Conservation (phyloP, 2,888 invertebrate species). For the Autographa gamma region DNA sequence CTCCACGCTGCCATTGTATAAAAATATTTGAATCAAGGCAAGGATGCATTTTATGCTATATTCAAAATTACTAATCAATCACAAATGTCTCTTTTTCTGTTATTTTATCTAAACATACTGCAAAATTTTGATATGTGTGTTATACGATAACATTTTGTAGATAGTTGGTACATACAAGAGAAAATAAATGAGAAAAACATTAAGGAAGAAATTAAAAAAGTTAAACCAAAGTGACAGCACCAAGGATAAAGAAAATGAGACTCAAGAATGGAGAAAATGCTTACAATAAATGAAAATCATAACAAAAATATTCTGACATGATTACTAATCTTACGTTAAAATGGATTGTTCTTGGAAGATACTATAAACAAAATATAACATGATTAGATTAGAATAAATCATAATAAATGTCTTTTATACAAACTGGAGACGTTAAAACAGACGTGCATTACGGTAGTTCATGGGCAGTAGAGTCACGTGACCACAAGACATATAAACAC, state of each 20-base stretch:
- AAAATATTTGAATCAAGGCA: constrained; percentile 66
- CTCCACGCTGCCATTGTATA: constrained; percentile 44
- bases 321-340: constrained; percentile 12
- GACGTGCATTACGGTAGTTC: constrained; percentile 19
- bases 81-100: constrained; percentile 41
- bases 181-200: constrained; percentile 14
- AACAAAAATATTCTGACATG: constrained; percentile 7
- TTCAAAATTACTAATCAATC: constrained; percentile 20
- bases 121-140: constrained; percentile 53
- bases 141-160: constrained; percentile 16
- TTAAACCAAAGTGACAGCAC: constrained; percentile 66
- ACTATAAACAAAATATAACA: constrained; percentile 30
- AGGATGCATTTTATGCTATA: constrained; percentile 79
- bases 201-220: constrained; percentile 17
- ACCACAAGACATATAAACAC: not conserved
- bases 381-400: constrained; percentile 22
- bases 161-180: constrained; percentile 25
- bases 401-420: constrained; percentile 21
- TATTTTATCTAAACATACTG: constrained; percentile 43
- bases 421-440: constrained; percentile 21
- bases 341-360: constrained; percentile 14
- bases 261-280: constrained; percentile 22
- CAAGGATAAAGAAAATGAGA: constrained; percentile 37
- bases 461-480: not conserved
- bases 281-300: constrained; percentile 12